A percentile compares a stretch with the other conserved stretches of the same genome.
Conservation (phyloP, 1,140 invertebrate species). For the Neodiprion virginianus region DNA sequence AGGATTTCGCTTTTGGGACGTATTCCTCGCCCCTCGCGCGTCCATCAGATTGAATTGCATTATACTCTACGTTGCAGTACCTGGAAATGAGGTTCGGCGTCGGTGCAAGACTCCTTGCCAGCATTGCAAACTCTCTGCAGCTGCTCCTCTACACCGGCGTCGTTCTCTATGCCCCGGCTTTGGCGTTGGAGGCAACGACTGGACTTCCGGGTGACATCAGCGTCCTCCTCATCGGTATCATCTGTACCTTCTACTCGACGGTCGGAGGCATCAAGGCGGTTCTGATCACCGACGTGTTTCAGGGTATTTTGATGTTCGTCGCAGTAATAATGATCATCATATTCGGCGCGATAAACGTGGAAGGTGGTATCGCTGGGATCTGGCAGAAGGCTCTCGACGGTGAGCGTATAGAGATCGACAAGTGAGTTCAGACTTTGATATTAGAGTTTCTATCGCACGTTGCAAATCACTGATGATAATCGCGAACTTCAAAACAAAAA, state of each 20-base stretch:
- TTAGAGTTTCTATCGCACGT: background rate
- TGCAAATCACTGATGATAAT: background rate
- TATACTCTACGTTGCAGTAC: conserved; percentile 62
- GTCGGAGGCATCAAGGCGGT: conserved; percentile 87
- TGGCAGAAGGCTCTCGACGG: conserved; percentile 68
- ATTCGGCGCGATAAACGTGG: conserved; percentile 65
- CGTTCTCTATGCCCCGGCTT: conserved; percentile 86
- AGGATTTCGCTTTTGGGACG: conserved; percentile 12
- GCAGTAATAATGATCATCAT: conserved; percentile 77
- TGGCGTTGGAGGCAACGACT: conserved; percentile 84
- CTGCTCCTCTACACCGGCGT: conserved; percentile 90
- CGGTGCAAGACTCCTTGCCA: conserved; percentile 69
- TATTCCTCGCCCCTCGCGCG: too few species aligned
- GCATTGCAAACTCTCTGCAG: conserved; percentile 76
- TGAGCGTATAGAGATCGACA: conserved; percentile 69
- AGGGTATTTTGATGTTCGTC: conserved; percentile 75
- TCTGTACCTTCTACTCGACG: conserved; percentile 83
- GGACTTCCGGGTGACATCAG: conserved; percentile 72
- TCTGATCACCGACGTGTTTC: conserved; percentile 80
- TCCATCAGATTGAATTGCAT: background rate
- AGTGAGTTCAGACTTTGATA: conserved; percentile 57
- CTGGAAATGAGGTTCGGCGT: conserved; percentile 78
- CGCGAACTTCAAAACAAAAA: background rate
- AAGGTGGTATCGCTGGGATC: conserved; percentile 69
- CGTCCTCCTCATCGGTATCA: conserved; percentile 77